phyloP scores from a whole-genome alignment of 2,888 invertebrate genomes.

The Amiota communis region DNA sequence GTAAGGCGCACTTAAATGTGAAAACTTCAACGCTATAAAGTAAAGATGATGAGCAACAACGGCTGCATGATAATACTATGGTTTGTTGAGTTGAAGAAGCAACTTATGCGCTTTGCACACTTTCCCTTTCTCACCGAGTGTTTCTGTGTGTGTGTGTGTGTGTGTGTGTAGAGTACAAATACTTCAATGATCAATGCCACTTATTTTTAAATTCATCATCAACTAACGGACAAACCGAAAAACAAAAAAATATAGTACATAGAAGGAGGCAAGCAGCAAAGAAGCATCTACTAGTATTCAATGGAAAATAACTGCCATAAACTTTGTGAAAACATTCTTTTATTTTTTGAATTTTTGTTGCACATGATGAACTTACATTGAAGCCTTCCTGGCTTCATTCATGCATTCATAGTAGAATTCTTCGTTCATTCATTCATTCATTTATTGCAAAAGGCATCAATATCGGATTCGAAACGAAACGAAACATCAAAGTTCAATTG shows the following conservation, averaged over 20 bases:
- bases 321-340: not conserved
- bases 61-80: too few relatives aligned
- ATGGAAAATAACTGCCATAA: not conserved
- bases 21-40: conserved; percentile 4
- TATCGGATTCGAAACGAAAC: not conserved
- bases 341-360: too few relatives aligned
- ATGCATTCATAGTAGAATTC: not conserved
- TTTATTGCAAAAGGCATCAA: too few relatives aligned
- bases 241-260: not conserved
- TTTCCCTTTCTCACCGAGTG: not conserved
- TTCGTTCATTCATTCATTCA: too few relatives aligned
- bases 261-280: not conserved
- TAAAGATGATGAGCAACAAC: not conserved
- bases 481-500: conserved; percentile 19
- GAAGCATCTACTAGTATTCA: not conserved
- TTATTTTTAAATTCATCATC: conserved; percentile 16
- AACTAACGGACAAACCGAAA: too few relatives aligned
- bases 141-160: too few relatives aligned
- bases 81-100: too few relatives aligned
- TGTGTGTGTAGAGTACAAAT: not conserved
- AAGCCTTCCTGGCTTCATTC: not conserved
- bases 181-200: conserved; percentile 18
- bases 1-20: not conserved
- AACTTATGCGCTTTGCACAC: not conserved
- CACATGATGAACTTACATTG: not conserved